Base-by-base conservation (phyloP, 2,888 invertebrate genomes). In the Agrochola lota region DNA sequence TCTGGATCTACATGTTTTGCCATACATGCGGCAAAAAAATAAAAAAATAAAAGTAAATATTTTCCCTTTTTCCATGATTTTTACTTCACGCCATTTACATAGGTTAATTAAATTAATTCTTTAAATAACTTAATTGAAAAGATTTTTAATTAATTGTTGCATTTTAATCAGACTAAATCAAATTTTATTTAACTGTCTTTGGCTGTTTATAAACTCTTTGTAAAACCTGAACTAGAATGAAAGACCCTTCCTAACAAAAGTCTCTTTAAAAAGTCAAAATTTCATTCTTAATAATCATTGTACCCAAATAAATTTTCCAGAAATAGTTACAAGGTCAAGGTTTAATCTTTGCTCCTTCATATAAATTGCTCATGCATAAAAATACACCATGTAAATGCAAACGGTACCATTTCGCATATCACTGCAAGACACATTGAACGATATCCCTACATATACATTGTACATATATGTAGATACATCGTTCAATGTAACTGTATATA, bases 361-460 rank as follows among this genome's bases (percentile, higher is more conserved):
- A 20, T 30, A 40, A 57, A 2, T 60, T 52, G 8, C 26, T 67
- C 68, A 67, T 49, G 26, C 59, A 69, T 79, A 68, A 49, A 63
- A 55, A 71, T 63, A 62, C 55, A 63, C 0, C 9, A 30, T 57
- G 46, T 78, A 9, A 12, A 49, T 49, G 15, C 30, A 71, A 71
- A 57, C 3, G 9, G 43, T 59, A 30, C 49, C 15, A 43, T 72
- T 15, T 59, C 30, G 40, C 40, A 60, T 60, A 66, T 59, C 73
- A 80, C 43, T 52, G 40, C 26, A 30, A 12, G 43, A 71, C 8
- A 68, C 62, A 59, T 57, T 59, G 20, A 17, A 43, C 17, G 35
- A 46, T 71, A 15, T 35, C 60, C 0, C 9, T 4, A 64, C 23
- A 9, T 63, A 23, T 7, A 23, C 5, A 55, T 0, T 52, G 23